Conservation (phyloP, 2,797 vertebrate species). For the Falco berigora region DNA sequence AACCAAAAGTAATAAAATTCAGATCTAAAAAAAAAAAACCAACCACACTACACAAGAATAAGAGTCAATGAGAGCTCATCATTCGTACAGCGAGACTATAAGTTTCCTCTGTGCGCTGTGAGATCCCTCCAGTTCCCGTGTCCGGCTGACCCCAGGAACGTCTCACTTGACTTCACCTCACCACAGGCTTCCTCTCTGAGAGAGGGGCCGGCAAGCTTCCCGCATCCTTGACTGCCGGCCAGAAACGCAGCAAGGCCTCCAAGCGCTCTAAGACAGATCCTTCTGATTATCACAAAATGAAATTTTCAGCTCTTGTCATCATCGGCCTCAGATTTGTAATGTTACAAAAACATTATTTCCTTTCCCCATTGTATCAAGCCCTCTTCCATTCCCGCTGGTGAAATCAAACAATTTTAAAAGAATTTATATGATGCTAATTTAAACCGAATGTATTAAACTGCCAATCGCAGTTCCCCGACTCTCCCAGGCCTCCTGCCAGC, state of each 20-base stretch:
- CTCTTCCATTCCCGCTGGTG: not conserved
- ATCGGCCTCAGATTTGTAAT: not conserved
- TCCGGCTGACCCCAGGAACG: not conserved
- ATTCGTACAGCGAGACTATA: not conserved
- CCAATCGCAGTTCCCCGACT: not conserved
- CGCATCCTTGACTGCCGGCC: not conserved
- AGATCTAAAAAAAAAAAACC: not conserved
- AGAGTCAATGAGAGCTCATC: not conserved
- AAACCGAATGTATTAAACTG: slow-evolving; percentile 7
- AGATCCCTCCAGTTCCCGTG: not conserved
- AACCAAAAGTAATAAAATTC: not conserved
- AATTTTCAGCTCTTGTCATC: slow-evolving; percentile 14
- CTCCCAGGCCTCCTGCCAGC: slow-evolving; percentile 13
- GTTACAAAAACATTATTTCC: slow-evolving; percentile 31
- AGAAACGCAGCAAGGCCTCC: not conserved
- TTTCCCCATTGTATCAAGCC: not conserved
- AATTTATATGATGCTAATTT: slow-evolving; percentile 42
- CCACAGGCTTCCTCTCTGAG: not conserved
- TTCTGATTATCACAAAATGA: slow-evolving; percentile 11
- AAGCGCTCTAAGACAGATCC: not conserved
- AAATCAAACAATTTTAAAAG: slow-evolving; percentile 41
- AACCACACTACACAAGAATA: not conserved
- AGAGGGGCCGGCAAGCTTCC: not conserved
- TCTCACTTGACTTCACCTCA: not conserved
- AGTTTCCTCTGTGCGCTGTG: not conserved